phyloP scores from a whole-genome alignment of 2,888 invertebrate species.

The Phania funesta region DNA sequence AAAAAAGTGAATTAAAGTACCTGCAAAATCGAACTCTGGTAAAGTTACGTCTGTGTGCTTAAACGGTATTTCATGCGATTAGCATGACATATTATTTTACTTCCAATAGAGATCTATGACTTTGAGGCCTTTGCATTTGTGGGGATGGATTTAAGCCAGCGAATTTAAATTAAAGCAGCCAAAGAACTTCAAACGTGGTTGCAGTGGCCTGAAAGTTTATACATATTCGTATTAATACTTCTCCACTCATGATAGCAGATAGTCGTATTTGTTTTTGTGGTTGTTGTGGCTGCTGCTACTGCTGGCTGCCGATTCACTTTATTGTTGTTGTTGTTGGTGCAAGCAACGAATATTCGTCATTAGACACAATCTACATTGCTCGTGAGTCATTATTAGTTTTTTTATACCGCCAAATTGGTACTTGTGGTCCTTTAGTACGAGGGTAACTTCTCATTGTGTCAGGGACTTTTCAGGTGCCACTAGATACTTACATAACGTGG shows the following conservation, averaged over 20 bases:
- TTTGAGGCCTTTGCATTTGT: constrained; percentile 33
- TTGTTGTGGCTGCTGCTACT: constrained; percentile 32
- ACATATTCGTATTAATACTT: constrained; percentile 21
- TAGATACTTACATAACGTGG: too few relatives aligned
- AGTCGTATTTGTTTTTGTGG: constrained; percentile 8
- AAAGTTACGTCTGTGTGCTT: constrained; percentile 28
- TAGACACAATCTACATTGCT: constrained; percentile 39
- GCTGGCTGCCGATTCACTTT: constrained; percentile 12
- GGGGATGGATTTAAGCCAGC: constrained; percentile 5
- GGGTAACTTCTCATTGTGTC: too few relatives aligned
- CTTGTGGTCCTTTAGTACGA: neutral
- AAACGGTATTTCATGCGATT: constrained; percentile 62
- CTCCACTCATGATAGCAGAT: neutral
- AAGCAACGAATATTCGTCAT: constrained; percentile 49
- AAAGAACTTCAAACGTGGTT: neutral
- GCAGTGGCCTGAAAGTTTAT: constrained; percentile 7
- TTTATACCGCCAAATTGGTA: neutral
- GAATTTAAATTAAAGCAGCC: constrained; percentile 17
- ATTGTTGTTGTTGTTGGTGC: constrained; percentile 1
- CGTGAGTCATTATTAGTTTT: constrained; percentile 43
- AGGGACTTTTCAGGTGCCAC: too few relatives aligned
- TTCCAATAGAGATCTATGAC: constrained; percentile 60
- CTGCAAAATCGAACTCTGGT: neutral
- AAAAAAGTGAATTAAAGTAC: constrained; percentile 24
- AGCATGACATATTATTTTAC: constrained; percentile 65